Evolutionary conservation across 2,113 vertebrate species (phyloP).

Genomic region (Corydoras maculifer): DNA sequence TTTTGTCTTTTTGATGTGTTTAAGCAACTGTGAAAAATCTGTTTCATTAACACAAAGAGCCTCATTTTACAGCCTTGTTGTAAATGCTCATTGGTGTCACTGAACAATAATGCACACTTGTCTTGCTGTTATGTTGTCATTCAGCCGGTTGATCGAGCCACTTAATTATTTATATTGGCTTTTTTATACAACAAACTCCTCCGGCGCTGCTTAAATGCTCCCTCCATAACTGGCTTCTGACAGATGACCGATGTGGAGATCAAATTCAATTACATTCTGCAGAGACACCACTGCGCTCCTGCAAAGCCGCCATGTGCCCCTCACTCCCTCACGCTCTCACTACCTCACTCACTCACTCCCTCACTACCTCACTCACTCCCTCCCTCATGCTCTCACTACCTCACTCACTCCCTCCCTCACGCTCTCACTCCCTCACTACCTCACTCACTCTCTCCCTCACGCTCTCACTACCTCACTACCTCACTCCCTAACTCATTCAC

Average conservation of each 20-base stretch:
- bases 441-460: too few species aligned
- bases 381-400: too few species aligned
- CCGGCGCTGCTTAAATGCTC: constrained; percentile 70
- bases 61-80: constrained; percentile 32
- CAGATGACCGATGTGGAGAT: constrained; percentile 76
- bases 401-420: too few species aligned
- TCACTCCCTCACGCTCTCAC: not conserved
- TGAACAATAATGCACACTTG: constrained; percentile 19
- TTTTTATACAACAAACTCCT: constrained; percentile 72
- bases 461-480: too few species aligned
- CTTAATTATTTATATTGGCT: constrained; percentile 69
- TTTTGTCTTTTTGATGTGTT: not conserved
- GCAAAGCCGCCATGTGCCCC: constrained; percentile 26
- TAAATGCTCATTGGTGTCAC: constrained; percentile 51
- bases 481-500: too few species aligned
- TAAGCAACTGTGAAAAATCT: not conserved
- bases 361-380: too few species aligned
- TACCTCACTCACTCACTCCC: too few species aligned
- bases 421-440: too few species aligned
- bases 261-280: constrained; percentile 73
- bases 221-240: constrained; percentile 71
- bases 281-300: constrained; percentile 22
- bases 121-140: constrained; percentile 43
- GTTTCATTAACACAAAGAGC: too few species aligned
- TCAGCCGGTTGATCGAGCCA: constrained; percentile 38